phyloP scores from a whole-genome alignment of 2,888 invertebrate genomes.

The Encarsia formosa region DNA sequence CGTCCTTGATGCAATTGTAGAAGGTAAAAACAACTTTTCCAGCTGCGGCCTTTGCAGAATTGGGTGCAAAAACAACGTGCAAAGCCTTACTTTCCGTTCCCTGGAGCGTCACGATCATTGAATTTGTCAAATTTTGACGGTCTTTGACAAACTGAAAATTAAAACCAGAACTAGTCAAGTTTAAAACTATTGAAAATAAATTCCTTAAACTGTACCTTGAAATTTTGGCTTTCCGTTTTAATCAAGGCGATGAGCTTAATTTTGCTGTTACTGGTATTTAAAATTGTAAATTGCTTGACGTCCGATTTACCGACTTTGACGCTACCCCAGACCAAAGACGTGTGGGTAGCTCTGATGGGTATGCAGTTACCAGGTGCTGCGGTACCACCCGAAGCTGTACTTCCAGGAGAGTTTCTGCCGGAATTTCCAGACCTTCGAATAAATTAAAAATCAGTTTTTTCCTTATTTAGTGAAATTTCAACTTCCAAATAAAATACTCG shows the following conservation, averaged over 20 bases:
- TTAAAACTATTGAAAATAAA: background rate
- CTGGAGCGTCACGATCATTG: slow-evolving; percentile 52
- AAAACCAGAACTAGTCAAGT: background rate
- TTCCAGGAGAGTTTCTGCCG: slow-evolving; percentile 45
- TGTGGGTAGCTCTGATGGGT: slow-evolving; percentile 58
- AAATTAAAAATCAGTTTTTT: background rate
- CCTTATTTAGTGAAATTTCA: background rate
- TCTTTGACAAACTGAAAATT: slow-evolving; percentile 42
- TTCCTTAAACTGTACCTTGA: slow-evolving; percentile 43
- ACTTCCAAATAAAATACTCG: no score
- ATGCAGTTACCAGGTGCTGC: slow-evolving; percentile 38
- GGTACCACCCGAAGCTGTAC: slow-evolving; percentile 41
- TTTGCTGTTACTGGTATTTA: slow-evolving; percentile 57
- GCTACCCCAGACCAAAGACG: slow-evolving; percentile 60
- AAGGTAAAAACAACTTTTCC: slow-evolving; percentile 58
- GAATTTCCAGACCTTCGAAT: slow-evolving; percentile 38
- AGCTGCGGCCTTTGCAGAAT: slow-evolving; percentile 53
- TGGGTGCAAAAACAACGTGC: slow-evolving; percentile 57
- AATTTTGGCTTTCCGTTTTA: slow-evolving; percentile 41
- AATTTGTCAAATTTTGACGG: slow-evolving; percentile 37
- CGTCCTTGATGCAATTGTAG: slow-evolving; percentile 38
- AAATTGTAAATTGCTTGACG: slow-evolving; percentile 56
- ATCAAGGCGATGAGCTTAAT: slow-evolving; percentile 56
- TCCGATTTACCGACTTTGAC: slow-evolving; percentile 56
- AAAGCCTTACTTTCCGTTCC: slow-evolving; percentile 58